Conservation (phyloP, 2,888 invertebrate genomes). For the Euspilapteryx auroguttella region DNA sequence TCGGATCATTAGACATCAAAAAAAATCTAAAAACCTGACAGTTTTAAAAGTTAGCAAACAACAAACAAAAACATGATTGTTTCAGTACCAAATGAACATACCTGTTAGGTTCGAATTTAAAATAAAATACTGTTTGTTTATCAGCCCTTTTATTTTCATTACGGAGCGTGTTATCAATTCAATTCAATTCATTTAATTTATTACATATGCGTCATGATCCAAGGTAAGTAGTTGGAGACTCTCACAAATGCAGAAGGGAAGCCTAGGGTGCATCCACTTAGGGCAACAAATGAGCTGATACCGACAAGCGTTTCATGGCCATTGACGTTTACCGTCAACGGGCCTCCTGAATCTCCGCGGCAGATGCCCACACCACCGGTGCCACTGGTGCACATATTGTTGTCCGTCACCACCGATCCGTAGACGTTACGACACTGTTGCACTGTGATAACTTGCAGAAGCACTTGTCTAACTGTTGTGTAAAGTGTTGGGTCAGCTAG, state of each 20-base stretch:
- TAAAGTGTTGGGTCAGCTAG: conserved; percentile 19
- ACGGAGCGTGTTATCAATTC: no score
- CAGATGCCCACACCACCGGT: conserved; percentile 34
- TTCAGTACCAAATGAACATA: no score
- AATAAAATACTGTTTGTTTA: no score
- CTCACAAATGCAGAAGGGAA: conserved; percentile 33
- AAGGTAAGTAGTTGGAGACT: conserved; percentile 23
- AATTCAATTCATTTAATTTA: background rate
- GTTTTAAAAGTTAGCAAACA: no score
- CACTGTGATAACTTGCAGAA: conserved; percentile 21
- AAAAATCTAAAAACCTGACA: no score
- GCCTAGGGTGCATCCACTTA: conserved; percentile 28
- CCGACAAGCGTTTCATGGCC: conserved; percentile 11
- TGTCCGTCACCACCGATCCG: conserved; percentile 20
- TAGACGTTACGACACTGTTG: conserved; percentile 19
- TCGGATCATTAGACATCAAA: no score
- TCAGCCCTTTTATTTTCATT: no score
- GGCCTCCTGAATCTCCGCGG: conserved; percentile 38
- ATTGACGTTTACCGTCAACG: conserved; percentile 17
- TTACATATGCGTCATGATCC: conserved; percentile 22
- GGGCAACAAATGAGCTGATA: conserved; percentile 37
- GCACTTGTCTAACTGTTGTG: conserved; percentile 26
- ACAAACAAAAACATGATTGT: no score
- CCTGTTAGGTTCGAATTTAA: no score
- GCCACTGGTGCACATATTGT: conserved; percentile 35